Evolutionary conservation across 2,113 vertebrate species (phyloP), one percentile per base, ranked within the genome.

Genomic region (Cercocebus atys): DNA sequence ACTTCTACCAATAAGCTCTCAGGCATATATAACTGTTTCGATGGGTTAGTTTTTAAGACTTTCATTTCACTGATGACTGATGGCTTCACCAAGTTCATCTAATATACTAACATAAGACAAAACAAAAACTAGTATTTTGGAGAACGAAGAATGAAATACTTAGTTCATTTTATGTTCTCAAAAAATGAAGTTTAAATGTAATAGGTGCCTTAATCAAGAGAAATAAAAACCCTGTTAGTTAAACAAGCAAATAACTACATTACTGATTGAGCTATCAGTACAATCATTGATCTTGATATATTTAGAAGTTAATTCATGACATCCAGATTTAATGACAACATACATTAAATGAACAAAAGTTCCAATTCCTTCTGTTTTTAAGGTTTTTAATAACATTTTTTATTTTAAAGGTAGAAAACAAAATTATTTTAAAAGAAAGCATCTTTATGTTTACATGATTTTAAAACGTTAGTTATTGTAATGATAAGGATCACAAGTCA

Each of bases 101-200:
- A 81, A 2, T 32, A 82, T 7, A 45, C 6, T 85, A 59, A 75
- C 18, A 43, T 45, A 83, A 85, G 76, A 85, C 13, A 73, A 72
- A 89, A 25, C 30, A 40, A 84, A 93, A 89, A 16, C 3, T 89
- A 86, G 88, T 16, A 20, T 75, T 95, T 61, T 80, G 5, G 32
- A 72, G n/a, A 93, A 43, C 6, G 61, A 68, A 79, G 38, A 68
- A 93, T 76, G 22, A 88, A 93, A 76, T 47, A 14, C 1, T 84
- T 14, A 94, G 4, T 70, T 32, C 6, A 79, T 82, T 43, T 93
- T 83, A 20, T 87, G 25, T 78, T 95, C 70, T 90, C 22, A 75
- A 66, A 91, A 90, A 75, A 82, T 86, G 14, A 64, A 76, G 9
- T 94, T 93, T 82, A 95, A 83, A 92, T 38, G 6, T 72, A 14